Conservation (phyloP, 23 tunicate species). For the Aplidium turbinatum region DNA sequence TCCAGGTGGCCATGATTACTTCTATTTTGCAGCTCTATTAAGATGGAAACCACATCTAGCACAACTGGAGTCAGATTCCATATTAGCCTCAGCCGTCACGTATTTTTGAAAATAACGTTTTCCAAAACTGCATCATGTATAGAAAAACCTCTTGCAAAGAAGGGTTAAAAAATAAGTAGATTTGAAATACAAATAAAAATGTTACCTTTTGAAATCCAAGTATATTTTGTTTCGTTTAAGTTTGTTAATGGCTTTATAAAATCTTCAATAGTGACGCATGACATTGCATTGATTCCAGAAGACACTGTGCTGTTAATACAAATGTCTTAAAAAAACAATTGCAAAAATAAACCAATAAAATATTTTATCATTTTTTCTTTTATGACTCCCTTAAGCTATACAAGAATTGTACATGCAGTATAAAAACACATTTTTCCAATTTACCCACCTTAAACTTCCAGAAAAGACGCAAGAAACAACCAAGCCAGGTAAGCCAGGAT, state of each 20-base stretch:
- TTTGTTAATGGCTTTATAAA: slow-evolving; percentile 49
- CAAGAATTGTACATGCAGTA: too few species aligned
- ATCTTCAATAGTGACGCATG: slow-evolving; percentile 66
- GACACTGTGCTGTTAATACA: slow-evolving; percentile 64
- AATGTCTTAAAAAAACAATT: neutral
- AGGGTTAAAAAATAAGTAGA: too few species aligned
- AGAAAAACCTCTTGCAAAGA: too few species aligned
- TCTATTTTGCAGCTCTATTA: too few species aligned
- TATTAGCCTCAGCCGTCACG: too few species aligned
- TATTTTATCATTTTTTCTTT: neutral
- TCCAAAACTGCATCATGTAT: too few species aligned
- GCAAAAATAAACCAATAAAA: neutral
- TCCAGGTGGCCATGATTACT: too few species aligned
- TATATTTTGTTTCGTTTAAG: slow-evolving; percentile 31
- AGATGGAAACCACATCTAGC: too few species aligned
- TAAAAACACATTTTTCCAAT: neutral
- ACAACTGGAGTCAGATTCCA: too few species aligned
- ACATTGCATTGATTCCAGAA: slow-evolving; percentile 81
- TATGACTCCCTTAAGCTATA: too few species aligned
- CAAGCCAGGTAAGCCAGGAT: slow-evolving; percentile 76
- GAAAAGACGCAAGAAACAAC: slow-evolving; percentile 82
- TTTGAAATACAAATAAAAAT: neutral
- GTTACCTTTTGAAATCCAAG: slow-evolving; percentile 73
- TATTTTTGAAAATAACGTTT: too few species aligned
- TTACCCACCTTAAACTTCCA: slow-evolving; percentile 73